These are phyloP conservation scores for Polia nebulosa DNA, from an alignment of 2,888 invertebrate genomes.

Conservation along the genomic window DNA sequence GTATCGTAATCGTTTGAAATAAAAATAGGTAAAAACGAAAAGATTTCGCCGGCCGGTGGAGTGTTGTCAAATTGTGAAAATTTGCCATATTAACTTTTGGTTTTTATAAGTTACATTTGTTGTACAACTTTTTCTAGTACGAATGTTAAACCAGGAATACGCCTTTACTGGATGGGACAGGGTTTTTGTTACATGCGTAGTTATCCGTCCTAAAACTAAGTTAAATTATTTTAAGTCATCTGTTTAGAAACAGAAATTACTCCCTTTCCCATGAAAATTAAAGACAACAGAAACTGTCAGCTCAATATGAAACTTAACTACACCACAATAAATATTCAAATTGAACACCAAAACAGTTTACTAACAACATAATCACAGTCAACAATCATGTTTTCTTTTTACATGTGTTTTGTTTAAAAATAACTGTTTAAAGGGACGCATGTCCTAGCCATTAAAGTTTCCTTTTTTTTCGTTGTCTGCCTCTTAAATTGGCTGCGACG, in stretches of 20 bases:
- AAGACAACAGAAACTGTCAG: conserved; percentile 19
- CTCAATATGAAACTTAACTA: conserved; percentile 42
- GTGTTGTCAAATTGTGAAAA: too few relatives aligned
- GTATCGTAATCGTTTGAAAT: too few relatives aligned
- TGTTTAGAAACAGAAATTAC: neutral
- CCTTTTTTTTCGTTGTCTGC: conserved; percentile 72
- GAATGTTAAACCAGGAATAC: too few relatives aligned
- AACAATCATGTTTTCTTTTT: conserved; percentile 62
- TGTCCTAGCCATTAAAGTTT: conserved; percentile 78
- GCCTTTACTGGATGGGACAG: too few relatives aligned
- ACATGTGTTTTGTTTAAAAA: conserved; percentile 78
- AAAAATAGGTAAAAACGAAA: too few relatives aligned
- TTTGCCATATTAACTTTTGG: too few relatives aligned
- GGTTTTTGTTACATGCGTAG: too few relatives aligned
- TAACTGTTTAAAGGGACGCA: conserved; percentile 69
- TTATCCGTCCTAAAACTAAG: too few relatives aligned
- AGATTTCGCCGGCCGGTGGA: too few relatives aligned
- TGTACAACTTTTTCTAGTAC: too few relatives aligned
- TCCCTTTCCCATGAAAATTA: conserved; percentile 58
- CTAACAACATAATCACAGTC: conserved; percentile 57
- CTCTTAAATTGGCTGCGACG: conserved; percentile 85
- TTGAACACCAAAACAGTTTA: conserved; percentile 33
- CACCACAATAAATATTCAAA: conserved; percentile 49
- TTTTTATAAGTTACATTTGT: too few relatives aligned
- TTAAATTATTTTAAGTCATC: neutral